phyloP scores from a whole-genome alignment of 2,888 invertebrate genomes.

The Panopea generosa region DNA sequence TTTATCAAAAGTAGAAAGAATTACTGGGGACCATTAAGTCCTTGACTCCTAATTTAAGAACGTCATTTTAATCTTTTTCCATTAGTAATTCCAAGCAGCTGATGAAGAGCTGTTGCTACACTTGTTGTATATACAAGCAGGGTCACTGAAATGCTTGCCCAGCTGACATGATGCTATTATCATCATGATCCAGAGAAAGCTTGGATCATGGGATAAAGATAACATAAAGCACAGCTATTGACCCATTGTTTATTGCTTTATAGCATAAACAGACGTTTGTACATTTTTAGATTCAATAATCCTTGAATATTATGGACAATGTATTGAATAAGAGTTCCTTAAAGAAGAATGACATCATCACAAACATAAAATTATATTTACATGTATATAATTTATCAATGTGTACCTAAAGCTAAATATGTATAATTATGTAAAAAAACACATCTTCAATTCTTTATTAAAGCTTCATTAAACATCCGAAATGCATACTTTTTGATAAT shows the following conservation, averaged over 20 bases:
- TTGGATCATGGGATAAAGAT: not conserved
- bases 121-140: conserved; percentile 4
- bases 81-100: conserved; percentile 17
- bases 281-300: too few species aligned
- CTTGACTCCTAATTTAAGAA: conserved; percentile 39
- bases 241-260: not conserved
- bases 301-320: too few species aligned
- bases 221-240: not conserved
- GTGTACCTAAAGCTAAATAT: too few species aligned
- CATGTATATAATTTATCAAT: too few species aligned
- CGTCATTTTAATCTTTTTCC: conserved; percentile 29
- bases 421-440: too few species aligned
- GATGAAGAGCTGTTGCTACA: not conserved
- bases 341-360: not conserved
- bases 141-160: conserved; percentile 7
- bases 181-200: not conserved
- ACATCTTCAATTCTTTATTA: too few species aligned
- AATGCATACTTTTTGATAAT: too few species aligned
- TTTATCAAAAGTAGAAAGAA: conserved; percentile 35
- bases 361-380: too few species aligned
- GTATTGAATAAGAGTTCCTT: not conserved
- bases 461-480: too few species aligned
- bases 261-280: not conserved
- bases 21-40: conserved; percentile 17
- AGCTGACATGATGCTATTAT: conserved; percentile 11